Conservation (phyloP, 2,113 vertebrate species). For the Alexandromys fortis region DNA sequence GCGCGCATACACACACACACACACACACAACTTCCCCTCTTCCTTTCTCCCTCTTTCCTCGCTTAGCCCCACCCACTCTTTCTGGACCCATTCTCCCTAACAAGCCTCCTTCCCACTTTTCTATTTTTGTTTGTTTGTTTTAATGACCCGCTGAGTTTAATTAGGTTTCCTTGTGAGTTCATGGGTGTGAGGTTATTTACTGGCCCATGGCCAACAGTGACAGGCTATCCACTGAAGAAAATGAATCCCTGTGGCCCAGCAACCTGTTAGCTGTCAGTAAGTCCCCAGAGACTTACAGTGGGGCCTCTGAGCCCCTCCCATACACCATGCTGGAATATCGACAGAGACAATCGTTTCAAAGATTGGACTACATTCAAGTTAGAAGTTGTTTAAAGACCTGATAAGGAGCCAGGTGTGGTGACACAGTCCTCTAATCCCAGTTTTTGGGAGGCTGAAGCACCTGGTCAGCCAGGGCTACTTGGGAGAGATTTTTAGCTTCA, state of each 20-base stretch:
- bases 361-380: background rate
- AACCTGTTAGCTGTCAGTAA: background rate
- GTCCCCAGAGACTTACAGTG: background rate
- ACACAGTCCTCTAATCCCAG: background rate
- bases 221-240: background rate
- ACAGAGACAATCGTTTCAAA: background rate
- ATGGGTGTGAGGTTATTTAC: background rate
- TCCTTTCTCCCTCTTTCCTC: background rate
- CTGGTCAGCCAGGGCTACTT: background rate
- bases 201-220: background rate
- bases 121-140: background rate
- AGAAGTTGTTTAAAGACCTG: background rate
- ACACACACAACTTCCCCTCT: background rate
- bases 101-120: background rate
- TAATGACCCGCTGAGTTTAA: background rate
- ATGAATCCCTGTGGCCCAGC: background rate
- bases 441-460: background rate
- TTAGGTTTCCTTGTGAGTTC: background rate
- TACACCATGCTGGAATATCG: background rate
- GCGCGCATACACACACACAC: too few relatives aligned
- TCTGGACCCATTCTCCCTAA: too few relatives aligned
- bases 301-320: background rate
- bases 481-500: background rate
- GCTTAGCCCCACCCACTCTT: too few relatives aligned
- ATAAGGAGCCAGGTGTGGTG: background rate